phyloP scores from a whole-genome alignment of 2,888 invertebrate species.

The Caenorhabditis parvicauda region DNA sequence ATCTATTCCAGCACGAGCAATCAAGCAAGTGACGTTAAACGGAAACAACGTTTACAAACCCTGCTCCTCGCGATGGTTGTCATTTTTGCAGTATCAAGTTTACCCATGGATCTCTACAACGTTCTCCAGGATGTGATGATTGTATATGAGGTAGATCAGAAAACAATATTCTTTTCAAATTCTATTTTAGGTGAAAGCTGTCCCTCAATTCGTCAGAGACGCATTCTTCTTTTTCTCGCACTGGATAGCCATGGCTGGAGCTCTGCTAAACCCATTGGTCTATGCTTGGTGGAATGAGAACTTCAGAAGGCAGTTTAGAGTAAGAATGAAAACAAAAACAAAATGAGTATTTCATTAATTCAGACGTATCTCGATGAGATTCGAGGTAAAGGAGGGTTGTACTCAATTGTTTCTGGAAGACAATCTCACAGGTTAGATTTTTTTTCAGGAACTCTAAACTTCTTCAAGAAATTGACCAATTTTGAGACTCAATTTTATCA shows the following conservation, averaged over 20 bases:
- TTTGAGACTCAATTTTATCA: no score
- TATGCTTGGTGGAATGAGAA: slow-evolving; percentile 52
- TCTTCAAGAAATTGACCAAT: no score
- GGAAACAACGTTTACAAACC: slow-evolving; percentile 86
- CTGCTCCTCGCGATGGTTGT: slow-evolving; percentile 95
- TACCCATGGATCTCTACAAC: slow-evolving; percentile 48
- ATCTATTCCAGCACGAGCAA: slow-evolving; percentile 17
- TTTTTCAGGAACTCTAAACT: no score
- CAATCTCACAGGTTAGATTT: slow-evolving; percentile 15
- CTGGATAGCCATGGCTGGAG: slow-evolving; percentile 86
- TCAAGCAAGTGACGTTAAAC: slow-evolving; percentile 72
- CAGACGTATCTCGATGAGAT: slow-evolving; percentile 26
- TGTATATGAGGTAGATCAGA: slow-evolving; percentile 28
- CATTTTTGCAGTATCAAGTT: slow-evolving; percentile 86
- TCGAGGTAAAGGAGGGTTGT: slow-evolving; percentile 22
- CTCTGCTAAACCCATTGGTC: slow-evolving; percentile 80
- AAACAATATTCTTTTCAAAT: neutral
- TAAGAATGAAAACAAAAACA: slow-evolving; percentile 5
- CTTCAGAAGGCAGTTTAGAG: slow-evolving; percentile 43
- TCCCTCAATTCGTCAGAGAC: slow-evolving; percentile 22
- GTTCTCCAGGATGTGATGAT: slow-evolving; percentile 43
- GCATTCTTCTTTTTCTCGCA: slow-evolving; percentile 80
- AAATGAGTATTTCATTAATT: neutral
- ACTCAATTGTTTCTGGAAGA: slow-evolving; percentile 25
- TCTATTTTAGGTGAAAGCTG: slow-evolving; percentile 17